phyloP scores from a whole-genome alignment of 2,888 invertebrate species.

The Zaprionus obscuricornis region DNA sequence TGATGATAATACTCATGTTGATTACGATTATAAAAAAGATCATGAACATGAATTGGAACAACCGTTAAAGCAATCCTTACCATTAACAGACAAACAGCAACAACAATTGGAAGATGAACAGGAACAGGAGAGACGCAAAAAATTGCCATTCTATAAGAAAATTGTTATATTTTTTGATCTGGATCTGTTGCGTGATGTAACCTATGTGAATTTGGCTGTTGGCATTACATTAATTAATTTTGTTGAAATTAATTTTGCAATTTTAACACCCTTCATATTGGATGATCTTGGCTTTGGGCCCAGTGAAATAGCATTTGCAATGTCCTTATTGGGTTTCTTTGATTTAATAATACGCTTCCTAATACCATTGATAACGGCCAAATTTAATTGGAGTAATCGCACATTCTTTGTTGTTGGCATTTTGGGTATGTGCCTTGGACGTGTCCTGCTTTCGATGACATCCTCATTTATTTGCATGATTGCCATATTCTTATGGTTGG shows the following conservation, averaged over 20 bases:
- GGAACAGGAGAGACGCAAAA: conserved; percentile 62
- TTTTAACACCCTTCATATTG: conserved; percentile 89
- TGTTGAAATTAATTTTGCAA: conserved; percentile 90
- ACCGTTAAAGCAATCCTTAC: background rate
- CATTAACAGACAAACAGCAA: conserved; percentile 48
- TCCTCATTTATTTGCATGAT: conserved; percentile 85
- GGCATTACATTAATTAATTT: conserved; percentile 89
- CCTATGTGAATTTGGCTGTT: conserved; percentile 88
- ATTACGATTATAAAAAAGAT: conserved; percentile 22
- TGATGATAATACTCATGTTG: too few relatives aligned
- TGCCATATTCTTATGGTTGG: conserved; percentile 86
- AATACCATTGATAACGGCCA: conserved; percentile 87
- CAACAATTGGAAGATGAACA: conserved; percentile 58
- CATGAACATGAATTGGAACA: conserved; percentile 11
- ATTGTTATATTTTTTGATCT: conserved; percentile 88
- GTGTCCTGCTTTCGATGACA: conserved; percentile 85
- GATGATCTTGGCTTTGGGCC: conserved; percentile 86
- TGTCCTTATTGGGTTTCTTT: conserved; percentile 88
- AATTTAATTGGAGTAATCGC: conserved; percentile 88
- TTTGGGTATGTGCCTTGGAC: conserved; percentile 87
- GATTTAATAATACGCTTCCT: conserved; percentile 88
- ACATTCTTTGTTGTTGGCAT: conserved; percentile 89
- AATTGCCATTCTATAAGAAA: conserved; percentile 85
- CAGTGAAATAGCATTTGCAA: conserved; percentile 86
- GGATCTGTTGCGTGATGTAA: conserved; percentile 87